Evolutionary conservation across 2,113 vertebrate species (phyloP).

Genomic region (Scopus umbretta): DNA sequence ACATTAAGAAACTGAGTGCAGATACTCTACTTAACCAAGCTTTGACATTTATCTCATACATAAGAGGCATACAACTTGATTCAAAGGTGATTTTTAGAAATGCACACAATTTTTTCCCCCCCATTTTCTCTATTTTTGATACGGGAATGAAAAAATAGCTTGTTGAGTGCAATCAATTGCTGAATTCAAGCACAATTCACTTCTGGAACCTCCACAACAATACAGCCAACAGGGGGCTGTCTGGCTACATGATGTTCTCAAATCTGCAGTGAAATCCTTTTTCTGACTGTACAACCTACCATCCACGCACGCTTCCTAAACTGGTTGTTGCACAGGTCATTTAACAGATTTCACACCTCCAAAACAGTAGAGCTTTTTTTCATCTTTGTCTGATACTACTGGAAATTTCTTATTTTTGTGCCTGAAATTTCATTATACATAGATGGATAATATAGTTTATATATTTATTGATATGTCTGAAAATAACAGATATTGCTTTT

Average conservation of each 20-base stretch:
- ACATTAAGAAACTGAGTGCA: neutral
- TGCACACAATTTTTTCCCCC: neutral
- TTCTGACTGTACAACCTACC: neutral
- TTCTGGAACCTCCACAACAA: neutral
- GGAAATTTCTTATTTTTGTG: neutral
- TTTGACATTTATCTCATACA: neutral
- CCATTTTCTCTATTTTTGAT: neutral
- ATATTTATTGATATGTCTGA: neutral
- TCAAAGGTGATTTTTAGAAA: neutral
- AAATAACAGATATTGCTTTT: neutral
- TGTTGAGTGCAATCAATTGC: neutral
- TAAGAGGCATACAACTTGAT: neutral
- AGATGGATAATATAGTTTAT: neutral
- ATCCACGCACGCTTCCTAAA: neutral
- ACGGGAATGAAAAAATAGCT: neutral
- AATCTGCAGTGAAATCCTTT: neutral
- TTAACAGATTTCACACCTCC: neutral
- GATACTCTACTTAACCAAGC: neutral
- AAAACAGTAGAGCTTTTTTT: neutral
- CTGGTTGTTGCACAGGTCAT: neutral
- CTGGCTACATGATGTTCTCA: neutral
- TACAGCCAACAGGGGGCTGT: conserved; percentile 61
- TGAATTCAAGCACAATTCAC: neutral
- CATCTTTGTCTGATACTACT: neutral
- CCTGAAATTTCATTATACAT: neutral